Evolutionary conservation across 2,113 vertebrate genomes (phyloP).

Genomic region (Penelope pileata): DNA sequence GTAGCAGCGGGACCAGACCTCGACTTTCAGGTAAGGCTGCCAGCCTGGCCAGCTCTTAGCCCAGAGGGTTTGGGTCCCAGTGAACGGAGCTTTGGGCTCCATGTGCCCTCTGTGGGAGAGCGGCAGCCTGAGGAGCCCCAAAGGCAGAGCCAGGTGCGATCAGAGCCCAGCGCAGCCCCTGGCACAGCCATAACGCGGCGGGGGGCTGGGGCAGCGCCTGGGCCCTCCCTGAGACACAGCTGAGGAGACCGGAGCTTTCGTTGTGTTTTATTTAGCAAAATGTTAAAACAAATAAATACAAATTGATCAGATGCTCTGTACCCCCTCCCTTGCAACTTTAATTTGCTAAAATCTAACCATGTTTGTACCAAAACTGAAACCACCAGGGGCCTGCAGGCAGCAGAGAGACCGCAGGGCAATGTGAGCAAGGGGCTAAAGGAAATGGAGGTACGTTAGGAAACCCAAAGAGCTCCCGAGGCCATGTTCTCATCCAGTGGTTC

Average conservation of each 20-base stretch:
- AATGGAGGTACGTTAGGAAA: too few relatives aligned
- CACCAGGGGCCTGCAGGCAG: constrained; percentile 91
- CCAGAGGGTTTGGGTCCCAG: neutral
- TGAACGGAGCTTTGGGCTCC: neutral
- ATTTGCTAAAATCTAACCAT: constrained; percentile 97
- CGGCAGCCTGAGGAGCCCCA: neutral
- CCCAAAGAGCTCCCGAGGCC: too few relatives aligned
- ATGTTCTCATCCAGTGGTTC: too few relatives aligned
- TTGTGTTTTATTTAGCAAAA: constrained; percentile 99
- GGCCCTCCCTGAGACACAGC: constrained; percentile 60
- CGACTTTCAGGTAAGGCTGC: neutral
- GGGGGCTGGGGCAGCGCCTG: neutral
- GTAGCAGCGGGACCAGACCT: neutral
- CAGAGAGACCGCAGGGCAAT: constrained; percentile 89
- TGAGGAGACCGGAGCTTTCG: constrained; percentile 78
- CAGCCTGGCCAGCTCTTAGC: neutral
- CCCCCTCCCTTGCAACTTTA: constrained; percentile 78
- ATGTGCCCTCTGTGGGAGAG: neutral
- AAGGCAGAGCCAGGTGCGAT: neutral
- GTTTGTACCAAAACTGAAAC: constrained; percentile 91
- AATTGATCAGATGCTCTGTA: constrained; percentile 99
- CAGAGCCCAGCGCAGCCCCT: neutral
- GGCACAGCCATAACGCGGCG: too few relatives aligned
- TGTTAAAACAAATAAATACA: constrained; percentile 99
- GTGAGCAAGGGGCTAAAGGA: constrained; percentile 80